Evolutionary conservation across 2,888 invertebrate species (phyloP).

Genomic region (Labia minor): DNA sequence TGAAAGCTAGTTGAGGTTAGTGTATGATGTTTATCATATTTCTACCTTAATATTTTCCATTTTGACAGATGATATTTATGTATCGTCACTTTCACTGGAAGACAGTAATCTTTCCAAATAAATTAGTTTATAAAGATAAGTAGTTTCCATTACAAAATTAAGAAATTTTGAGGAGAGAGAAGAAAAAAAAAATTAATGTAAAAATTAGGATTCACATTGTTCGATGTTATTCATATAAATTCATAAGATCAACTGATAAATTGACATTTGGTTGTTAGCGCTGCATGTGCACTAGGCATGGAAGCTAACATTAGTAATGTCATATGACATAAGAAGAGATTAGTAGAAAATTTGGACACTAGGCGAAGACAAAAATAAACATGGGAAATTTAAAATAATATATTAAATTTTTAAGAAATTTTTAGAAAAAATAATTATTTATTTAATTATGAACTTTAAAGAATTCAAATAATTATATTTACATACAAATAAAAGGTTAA

Average conservation of each 20-base stretch:
- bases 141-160: background rate
- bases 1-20: slow-evolving; percentile 13
- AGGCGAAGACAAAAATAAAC: too few species aligned
- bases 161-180: too few species aligned
- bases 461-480: too few species aligned
- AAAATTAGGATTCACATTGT: too few species aligned
- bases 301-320: background rate
- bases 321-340: background rate
- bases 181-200: too few species aligned
- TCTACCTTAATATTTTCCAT: slow-evolving; percentile 1
- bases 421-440: too few species aligned
- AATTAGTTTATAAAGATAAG: background rate
- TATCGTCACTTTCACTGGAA: background rate
- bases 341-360: background rate
- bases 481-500: too few species aligned
- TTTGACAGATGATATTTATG: background rate
- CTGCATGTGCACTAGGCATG: background rate
- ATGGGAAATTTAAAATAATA: too few species aligned
- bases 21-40: background rate
- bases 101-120: background rate
- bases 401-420: too few species aligned
- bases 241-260: background rate
- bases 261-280: background rate
- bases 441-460: too few species aligned
- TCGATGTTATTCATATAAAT: background rate